A percentile compares a stretch with the other conserved stretches of the same genome.
These are phyloP conservation scores for Griposia aprilina DNA, from an alignment of 2,888 invertebrate genomes.

Conservation along the genomic window DNA sequence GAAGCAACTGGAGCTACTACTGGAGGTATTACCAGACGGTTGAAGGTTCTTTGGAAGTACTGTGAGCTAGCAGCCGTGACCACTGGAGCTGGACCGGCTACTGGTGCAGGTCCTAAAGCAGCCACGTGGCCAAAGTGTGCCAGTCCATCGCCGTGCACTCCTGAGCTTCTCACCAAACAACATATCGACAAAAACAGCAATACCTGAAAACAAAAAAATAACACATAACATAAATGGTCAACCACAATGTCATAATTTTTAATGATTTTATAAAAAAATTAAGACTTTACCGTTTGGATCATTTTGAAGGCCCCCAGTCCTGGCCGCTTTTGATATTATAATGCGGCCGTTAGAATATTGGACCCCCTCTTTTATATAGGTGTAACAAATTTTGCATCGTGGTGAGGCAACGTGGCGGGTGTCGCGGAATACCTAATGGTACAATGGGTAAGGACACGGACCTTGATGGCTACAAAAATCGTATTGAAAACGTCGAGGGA, in stretches of 20 bases:
- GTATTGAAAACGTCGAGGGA: slow-evolving; percentile 87
- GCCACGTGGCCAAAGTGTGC: slow-evolving; percentile 54
- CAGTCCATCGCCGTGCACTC: slow-evolving; percentile 69
- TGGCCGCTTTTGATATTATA: slow-evolving; percentile 83
- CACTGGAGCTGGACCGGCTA: slow-evolving; percentile 83
- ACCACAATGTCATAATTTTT: slow-evolving; percentile 28
- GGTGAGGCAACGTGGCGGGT: slow-evolving; percentile 86
- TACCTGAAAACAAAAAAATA: slow-evolving; percentile 76
- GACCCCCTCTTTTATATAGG: slow-evolving; percentile 89
- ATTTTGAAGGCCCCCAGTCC: slow-evolving; percentile 79
- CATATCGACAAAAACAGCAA: slow-evolving; percentile 75
- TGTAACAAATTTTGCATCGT: slow-evolving; percentile 90
- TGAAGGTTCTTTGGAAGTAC: slow-evolving; percentile 92
- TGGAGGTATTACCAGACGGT: slow-evolving; percentile 83
- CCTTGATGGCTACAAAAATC: slow-evolving; percentile 90
- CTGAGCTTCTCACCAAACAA: slow-evolving; percentile 78
- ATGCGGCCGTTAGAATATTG: slow-evolving; percentile 87
- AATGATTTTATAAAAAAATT: slow-evolving; percentile 32
- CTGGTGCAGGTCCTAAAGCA: slow-evolving; percentile 60
- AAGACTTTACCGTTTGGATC: slow-evolving; percentile 82
- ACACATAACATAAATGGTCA: slow-evolving; percentile 23
- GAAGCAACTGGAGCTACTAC: slow-evolving; percentile 62
- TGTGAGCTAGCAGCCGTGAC: slow-evolving; percentile 93
- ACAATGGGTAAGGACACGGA: slow-evolving; percentile 87
- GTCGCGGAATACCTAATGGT: slow-evolving; percentile 89